Evolutionary conservation across 2,888 invertebrate genomes (phyloP).

Genomic region (Thymelicus lineola): DNA sequence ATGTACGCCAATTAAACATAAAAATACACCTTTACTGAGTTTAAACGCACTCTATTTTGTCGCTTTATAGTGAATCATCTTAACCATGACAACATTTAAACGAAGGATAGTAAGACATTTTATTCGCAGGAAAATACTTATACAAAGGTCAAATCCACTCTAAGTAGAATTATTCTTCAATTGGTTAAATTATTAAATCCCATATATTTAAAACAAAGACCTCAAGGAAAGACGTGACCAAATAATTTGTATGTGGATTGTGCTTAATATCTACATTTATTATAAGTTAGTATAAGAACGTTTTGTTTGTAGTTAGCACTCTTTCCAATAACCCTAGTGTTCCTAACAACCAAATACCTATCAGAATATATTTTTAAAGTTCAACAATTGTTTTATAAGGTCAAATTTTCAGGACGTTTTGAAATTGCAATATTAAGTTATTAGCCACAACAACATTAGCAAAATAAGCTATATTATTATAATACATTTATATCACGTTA

Average conservation of each 20-base stretch:
- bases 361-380: constrained; percentile 2
- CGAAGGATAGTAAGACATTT: too few relatives aligned
- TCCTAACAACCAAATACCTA: constrained; percentile 34
- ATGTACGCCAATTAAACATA: too few relatives aligned
- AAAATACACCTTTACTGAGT: too few relatives aligned
- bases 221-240: constrained; percentile 16
- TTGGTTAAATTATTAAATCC: too few relatives aligned
- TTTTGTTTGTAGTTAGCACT: constrained; percentile 30
- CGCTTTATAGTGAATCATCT: too few relatives aligned
- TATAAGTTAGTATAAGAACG: constrained; percentile 26
- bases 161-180: too few relatives aligned
- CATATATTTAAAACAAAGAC: background rate
- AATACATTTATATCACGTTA: background rate
- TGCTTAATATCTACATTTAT: constrained; percentile 26
- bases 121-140: too few relatives aligned
- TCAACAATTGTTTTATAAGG: background rate
- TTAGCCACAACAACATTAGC: too few relatives aligned
- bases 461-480: too few relatives aligned
- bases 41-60: too few relatives aligned
- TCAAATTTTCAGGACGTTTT: background rate
- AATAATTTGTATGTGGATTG: constrained; percentile 31
- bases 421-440: background rate
- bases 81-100: too few relatives aligned
- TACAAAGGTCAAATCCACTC: too few relatives aligned
- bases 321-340: constrained; percentile 27